Conservation (phyloP, 2,888 invertebrate genomes). For the Chromoteleia sp. region DNA sequence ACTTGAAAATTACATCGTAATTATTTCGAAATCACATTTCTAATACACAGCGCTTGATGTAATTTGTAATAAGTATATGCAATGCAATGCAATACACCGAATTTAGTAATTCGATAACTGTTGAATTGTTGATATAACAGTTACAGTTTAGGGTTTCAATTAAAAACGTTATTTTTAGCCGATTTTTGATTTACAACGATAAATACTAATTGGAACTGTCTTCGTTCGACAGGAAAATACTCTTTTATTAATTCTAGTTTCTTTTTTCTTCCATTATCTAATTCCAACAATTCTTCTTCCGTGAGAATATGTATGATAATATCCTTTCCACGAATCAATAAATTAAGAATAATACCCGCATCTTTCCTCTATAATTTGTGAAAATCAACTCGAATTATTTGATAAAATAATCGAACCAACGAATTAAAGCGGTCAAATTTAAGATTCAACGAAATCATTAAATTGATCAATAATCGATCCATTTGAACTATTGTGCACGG, state of each 20-base stretch:
- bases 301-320: conserved; percentile 10
- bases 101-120: conserved; percentile 27
- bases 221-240: conserved; percentile 13
- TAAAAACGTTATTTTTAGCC: conserved; percentile 4
- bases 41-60: conserved; percentile 38
- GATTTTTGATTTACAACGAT: background rate
- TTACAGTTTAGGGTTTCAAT: background rate
- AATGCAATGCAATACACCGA: conserved; percentile 22
- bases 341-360: conserved; percentile 5
- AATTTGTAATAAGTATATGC: conserved; percentile 55
- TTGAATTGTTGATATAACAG: conserved; percentile 2
- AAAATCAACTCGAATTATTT: too few species aligned
- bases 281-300: conserved; percentile 15
- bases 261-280: conserved; percentile 9
- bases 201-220: conserved; percentile 1
- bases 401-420: too few species aligned
- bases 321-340: conserved; percentile 22
- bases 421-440: background rate
- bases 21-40: conserved; percentile 34
- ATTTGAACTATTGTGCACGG: conserved; percentile 39
- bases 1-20: conserved; percentile 29
- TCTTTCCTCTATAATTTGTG: too few species aligned
- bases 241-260: conserved; percentile 26
- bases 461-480: conserved; percentile 6
- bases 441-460: background rate